Evolutionary conservation across 2,888 invertebrate species (phyloP).

Genomic region (Troilus luridus): DNA sequence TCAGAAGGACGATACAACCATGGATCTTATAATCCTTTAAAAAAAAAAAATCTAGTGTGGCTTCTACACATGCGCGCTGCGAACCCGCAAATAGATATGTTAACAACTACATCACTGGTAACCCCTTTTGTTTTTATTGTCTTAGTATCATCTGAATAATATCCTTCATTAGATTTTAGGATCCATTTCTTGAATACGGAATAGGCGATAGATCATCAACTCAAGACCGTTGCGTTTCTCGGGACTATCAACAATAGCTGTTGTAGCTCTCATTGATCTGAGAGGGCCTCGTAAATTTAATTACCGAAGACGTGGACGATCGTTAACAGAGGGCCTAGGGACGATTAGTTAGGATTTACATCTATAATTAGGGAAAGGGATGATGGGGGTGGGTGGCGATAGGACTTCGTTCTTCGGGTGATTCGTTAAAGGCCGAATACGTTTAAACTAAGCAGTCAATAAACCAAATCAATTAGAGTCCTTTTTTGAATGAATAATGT

Average conservation of each 20-base stretch:
- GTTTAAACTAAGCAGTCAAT: not conserved
- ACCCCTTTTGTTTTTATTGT: no score
- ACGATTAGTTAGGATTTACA: constrained; percentile 27
- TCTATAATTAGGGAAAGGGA: not conserved
- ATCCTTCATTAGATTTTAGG: no score
- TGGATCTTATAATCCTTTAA: no score
- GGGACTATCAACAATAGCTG: not conserved
- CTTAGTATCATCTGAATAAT: no score
- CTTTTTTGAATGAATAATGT: not conserved
- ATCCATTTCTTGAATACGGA: no score
- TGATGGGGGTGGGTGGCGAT: no score
- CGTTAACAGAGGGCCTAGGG: not conserved
- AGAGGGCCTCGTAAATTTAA: not conserved
- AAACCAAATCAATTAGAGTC: not conserved
- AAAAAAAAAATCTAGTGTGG: no score
- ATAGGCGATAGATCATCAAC: not conserved
- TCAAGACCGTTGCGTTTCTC: not conserved
- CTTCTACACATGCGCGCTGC: no score
- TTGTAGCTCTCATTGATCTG: not conserved
- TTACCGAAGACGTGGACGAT: not conserved
- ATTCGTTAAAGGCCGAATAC: not conserved
- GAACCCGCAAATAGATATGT: no score
- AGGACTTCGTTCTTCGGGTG: not conserved
- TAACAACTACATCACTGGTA: no score
- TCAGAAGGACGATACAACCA: no score